A percentile compares a stretch with the other conserved stretches of the same genome.
These are phyloP conservation scores for Aricia agestis DNA, from an alignment of 1,140 invertebrate genomes.

Conservation along the genomic window DNA sequence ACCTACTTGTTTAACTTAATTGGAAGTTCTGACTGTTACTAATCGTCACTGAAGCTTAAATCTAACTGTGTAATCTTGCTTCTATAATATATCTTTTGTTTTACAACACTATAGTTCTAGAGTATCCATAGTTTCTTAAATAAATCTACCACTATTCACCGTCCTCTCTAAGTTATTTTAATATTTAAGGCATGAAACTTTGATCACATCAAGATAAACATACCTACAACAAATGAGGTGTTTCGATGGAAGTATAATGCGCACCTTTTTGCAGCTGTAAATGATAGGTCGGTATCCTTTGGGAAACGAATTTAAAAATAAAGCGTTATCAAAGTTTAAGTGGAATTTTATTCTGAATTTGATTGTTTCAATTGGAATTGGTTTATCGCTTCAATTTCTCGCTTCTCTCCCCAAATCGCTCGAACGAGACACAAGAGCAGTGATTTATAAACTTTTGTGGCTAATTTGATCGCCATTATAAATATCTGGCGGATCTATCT, in stretches of 20 bases:
- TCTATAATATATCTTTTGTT: not conserved
- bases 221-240: constrained; percentile 8
- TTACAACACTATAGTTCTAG: not conserved
- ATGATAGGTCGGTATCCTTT: not conserved
- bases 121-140: no score
- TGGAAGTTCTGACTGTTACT: no score
- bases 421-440: not conserved
- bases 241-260: not conserved
- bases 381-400: not conserved
- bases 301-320: not conserved
- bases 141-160: no score
- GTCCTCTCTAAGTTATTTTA: not conserved
- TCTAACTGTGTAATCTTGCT: no score
- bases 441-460: not conserved
- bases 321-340: not conserved
- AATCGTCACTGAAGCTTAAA: no score
- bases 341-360: not conserved
- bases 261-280: constrained; percentile 6
- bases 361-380: not conserved
- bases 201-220: constrained; percentile 3
- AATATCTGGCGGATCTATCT: constrained; percentile 45
- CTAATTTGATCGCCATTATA: constrained; percentile 30
- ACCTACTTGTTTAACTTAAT: no score
- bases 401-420: not conserved
- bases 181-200: not conserved